A percentile compares a stretch with the other conserved stretches of the same genome.
Conservation (phyloP, 2,113 vertebrate species). For the Mirza zaza region DNA sequence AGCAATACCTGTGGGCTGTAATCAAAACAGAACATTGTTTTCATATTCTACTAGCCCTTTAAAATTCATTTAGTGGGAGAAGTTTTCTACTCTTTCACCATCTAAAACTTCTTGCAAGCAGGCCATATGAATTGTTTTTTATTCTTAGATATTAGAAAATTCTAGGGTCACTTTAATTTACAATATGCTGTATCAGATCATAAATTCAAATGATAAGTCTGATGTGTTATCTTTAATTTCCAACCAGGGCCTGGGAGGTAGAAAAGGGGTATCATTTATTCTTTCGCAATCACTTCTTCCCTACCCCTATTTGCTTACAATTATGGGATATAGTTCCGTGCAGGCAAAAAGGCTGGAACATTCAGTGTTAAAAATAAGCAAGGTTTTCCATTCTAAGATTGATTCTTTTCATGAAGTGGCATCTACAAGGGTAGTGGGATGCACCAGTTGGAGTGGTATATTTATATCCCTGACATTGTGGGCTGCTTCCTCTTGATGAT, state of each 20-base stretch:
- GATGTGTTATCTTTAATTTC: neutral
- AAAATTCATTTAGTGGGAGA: neutral
- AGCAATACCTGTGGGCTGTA: neutral
- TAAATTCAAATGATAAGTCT: constrained; percentile 26
- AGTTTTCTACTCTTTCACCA: neutral
- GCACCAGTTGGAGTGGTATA: neutral
- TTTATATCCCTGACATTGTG: neutral
- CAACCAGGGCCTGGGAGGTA: neutral
- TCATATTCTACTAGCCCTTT: neutral
- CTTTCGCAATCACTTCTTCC: neutral
- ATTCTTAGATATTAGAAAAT: constrained; percentile 37
- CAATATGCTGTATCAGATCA: neutral
- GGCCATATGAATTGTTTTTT: neutral
- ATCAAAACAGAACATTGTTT: neutral
- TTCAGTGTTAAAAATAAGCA: neutral
- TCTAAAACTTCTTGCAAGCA: constrained; percentile 5
- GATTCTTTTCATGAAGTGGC: neutral
- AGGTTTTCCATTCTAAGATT: neutral
- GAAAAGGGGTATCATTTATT: neutral
- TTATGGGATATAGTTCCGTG: neutral
- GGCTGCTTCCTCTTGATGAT: neutral
- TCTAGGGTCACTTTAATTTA: neutral
- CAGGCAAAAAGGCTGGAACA: neutral
- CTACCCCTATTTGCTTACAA: neutral
- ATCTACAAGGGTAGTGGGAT: neutral